These are phyloP conservation scores for Drosophila busckii DNA, from an alignment of 1,140 invertebrate species.

Conservation along the genomic window DNA sequence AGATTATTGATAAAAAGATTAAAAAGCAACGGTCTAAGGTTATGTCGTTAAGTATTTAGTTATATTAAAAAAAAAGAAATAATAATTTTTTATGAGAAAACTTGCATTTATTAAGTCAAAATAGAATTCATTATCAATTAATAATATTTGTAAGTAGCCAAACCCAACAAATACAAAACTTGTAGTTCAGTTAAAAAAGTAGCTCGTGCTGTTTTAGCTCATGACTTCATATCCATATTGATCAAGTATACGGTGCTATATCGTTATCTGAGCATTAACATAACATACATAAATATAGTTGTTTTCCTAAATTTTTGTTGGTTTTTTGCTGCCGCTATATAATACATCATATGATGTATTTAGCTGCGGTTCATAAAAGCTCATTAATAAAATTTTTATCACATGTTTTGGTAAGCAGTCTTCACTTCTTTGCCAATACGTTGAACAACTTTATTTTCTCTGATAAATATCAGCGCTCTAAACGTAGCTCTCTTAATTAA, in stretches of 20 bases:
- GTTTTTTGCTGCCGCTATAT: slow-evolving; percentile 25
- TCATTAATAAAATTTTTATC: slow-evolving; percentile 63
- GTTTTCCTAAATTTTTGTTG: slow-evolving; percentile 14
- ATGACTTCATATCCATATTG: slow-evolving; percentile 2
- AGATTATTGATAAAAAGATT: no score
- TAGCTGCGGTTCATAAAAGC: slow-evolving; percentile 47
- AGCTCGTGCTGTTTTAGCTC: neutral
- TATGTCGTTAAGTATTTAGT: no score
- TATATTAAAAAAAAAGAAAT: no score
- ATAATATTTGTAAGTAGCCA: no score
- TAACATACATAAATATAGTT: slow-evolving; percentile 37
- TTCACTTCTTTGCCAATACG: slow-evolving; percentile 59
- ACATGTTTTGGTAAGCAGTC: slow-evolving; percentile 25
- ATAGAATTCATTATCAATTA: neutral
- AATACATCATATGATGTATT: slow-evolving; percentile 21
- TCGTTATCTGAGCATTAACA: slow-evolving; percentile 38
- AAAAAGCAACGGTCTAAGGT: no score
- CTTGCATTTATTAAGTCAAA: neutral
- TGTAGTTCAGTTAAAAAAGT: no score
- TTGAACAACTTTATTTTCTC: slow-evolving; percentile 57
- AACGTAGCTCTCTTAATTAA: slow-evolving; percentile 52
- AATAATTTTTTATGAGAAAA: neutral
- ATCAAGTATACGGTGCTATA: slow-evolving; percentile 28
- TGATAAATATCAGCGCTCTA: slow-evolving; percentile 43
- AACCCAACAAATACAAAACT: no score